phyloP scores from a whole-genome alignment of 2,113 vertebrate species.

The Bucco capensis region DNA sequence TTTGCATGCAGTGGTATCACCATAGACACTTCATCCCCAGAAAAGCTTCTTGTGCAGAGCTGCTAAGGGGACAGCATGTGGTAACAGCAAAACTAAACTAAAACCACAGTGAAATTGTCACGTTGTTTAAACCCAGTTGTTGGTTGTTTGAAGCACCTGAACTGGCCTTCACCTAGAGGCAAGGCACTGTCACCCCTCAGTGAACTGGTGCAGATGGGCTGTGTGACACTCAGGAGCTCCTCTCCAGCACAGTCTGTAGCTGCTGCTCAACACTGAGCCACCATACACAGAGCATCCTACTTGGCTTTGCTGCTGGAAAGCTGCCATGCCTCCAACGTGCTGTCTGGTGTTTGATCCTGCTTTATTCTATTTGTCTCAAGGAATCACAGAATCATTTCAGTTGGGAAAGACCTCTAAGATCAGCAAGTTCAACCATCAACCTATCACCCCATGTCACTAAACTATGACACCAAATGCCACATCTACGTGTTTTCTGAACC shows the following conservation, averaged over 20 bases:
- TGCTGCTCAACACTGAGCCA: not conserved
- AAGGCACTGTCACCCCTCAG: not conserved
- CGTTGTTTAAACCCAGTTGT: not conserved
- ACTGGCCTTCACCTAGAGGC: not conserved
- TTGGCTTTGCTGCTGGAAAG: not conserved
- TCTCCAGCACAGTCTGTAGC: accelerated
- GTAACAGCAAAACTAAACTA: not conserved
- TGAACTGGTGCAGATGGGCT: accelerated
- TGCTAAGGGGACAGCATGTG: not conserved
- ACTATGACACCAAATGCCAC: no score
- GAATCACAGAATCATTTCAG: no score
- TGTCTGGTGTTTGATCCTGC: not conserved
- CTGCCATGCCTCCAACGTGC: not conserved
- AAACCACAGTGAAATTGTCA: accelerated
- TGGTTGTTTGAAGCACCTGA: not conserved
- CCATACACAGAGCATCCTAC: accelerated
- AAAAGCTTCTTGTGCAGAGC: not conserved
- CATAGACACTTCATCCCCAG: not conserved
- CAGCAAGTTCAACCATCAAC: no score
- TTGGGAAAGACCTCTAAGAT: no score
- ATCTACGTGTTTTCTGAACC: no score
- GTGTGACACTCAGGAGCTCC: accelerated
- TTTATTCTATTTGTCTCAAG: no score
- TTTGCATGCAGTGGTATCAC: accelerated
- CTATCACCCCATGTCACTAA: no score